These are phyloP conservation scores for Huso huso DNA, from an alignment of 2,797 vertebrate genomes.

Conservation along the genomic window DNA sequence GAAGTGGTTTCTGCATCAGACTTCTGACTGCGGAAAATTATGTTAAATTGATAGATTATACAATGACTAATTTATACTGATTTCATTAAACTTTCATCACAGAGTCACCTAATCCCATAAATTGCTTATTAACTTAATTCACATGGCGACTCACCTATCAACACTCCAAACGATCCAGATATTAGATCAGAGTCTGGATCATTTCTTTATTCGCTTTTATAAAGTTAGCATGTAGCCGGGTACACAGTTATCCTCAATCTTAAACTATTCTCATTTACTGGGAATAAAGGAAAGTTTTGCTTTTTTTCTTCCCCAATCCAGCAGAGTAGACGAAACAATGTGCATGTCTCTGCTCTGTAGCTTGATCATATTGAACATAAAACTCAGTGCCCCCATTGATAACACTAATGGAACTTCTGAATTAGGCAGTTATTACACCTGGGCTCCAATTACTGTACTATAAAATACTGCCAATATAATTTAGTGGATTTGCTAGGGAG, in stretches of 20 bases:
- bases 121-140: slow-evolving; percentile 57
- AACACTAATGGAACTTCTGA: neutral
- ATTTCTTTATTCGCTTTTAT: slow-evolving; percentile 14
- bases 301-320: slow-evolving; percentile 1
- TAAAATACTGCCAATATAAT: neutral
- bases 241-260: slow-evolving; percentile 7
- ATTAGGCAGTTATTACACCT: neutral
- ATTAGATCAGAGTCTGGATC: slow-evolving; percentile 28
- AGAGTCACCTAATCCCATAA: slow-evolving; percentile 51
- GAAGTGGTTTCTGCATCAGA: slow-evolving; percentile 37
- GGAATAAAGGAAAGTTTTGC: slow-evolving; percentile 7
- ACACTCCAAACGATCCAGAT: slow-evolving; percentile 53
- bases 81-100: slow-evolving; percentile 65
- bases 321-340: neutral
- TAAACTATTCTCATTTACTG: slow-evolving; percentile 15
- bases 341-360: neutral
- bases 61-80: slow-evolving; percentile 54
- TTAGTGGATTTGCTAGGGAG: too few species aligned
- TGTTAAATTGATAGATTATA: slow-evolving; percentile 53
- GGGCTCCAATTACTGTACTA: neutral
- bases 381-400: neutral
- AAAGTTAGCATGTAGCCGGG: slow-evolving; percentile 9
- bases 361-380: slow-evolving; percentile 4
- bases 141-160: slow-evolving; percentile 50
- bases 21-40: slow-evolving; percentile 45